Percentiles rank a stretch among this genome's conserved stretches.
Evolutionary conservation across 2,797 vertebrate genomes (phyloP).

Genomic region (Microctenopoma steveboyesi): DNA sequence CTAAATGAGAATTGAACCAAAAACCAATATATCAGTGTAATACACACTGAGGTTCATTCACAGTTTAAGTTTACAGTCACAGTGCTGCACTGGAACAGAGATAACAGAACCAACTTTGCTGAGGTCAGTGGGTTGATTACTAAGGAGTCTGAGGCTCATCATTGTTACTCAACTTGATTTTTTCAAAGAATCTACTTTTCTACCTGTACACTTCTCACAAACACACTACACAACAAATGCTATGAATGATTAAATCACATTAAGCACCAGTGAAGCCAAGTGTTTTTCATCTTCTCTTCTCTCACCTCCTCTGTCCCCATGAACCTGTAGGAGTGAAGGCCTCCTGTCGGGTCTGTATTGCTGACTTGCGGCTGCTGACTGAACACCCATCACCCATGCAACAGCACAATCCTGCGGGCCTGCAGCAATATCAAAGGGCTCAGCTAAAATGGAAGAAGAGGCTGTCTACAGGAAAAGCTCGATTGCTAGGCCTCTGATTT

Average conservation of each 20-base stretch:
- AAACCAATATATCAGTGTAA: not conserved
- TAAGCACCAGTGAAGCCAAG: constrained; percentile 35
- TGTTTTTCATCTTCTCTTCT: constrained; percentile 19
- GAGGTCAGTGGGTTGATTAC: constrained; percentile 50
- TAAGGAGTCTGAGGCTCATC: constrained; percentile 33
- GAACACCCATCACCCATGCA: constrained; percentile 49
- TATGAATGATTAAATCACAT: constrained; percentile 64
- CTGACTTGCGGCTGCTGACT: constrained; percentile 37
- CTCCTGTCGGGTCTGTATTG: constrained; percentile 40
- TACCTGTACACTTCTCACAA: constrained; percentile 10
- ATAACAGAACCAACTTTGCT: constrained; percentile 1
- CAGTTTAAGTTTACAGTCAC: constrained; percentile 6
- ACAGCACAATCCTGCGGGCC: constrained; percentile 47
- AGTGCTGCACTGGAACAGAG: constrained; percentile 6
- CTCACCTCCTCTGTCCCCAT: constrained; percentile 3
- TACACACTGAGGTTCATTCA: constrained; percentile 3
- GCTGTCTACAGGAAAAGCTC: constrained; percentile 38
- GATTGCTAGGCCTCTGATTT: constrained; percentile 45
- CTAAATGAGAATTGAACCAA: no score
- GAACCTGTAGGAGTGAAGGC: constrained; percentile 34
- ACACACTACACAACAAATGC: constrained; percentile 28
- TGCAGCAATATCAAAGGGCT: constrained; percentile 49
- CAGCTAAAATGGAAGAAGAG: constrained; percentile 40
- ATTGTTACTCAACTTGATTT: constrained; percentile 32
- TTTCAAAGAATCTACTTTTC: constrained; percentile 9